Evolutionary conservation across 2,888 invertebrate genomes (phyloP).

Genomic region (Volucella zonaria): DNA sequence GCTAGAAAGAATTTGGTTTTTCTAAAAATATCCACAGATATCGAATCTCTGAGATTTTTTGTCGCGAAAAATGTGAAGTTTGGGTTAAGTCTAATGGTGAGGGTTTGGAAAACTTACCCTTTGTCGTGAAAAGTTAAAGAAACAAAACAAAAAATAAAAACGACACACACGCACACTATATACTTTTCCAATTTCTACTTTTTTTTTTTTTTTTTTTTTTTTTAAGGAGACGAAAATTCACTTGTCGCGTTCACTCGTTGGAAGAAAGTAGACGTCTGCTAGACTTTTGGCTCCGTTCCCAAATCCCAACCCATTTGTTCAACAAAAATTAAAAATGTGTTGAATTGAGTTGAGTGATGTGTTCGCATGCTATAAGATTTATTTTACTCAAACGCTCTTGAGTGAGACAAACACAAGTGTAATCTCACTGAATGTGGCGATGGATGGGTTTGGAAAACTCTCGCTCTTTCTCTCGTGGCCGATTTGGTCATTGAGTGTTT

Average conservation of each 20-base stretch:
- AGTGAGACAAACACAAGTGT: conserved; percentile 26
- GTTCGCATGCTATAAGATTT: not conserved
- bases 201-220: conserved; percentile 19
- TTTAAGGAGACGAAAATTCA: conserved; percentile 47
- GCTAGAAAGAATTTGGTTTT: conserved; percentile 24
- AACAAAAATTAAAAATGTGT: conserved; percentile 16
- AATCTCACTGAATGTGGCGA: too few species aligned
- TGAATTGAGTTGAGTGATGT: not conserved
- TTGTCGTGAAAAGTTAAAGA: conserved; percentile 15
- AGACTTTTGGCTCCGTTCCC: conserved; percentile 68
- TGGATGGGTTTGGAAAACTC: too few species aligned
- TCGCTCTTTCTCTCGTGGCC: not conserved
- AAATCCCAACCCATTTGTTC: conserved; percentile 58
- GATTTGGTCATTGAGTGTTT: not conserved
- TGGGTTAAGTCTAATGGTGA: not conserved
- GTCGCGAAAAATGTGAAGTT: conserved; percentile 8
- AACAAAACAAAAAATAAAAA: not conserved
- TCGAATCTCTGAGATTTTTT: conserved; percentile 37
- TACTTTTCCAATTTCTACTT: conserved; percentile 44
- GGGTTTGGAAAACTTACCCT: conserved; percentile 45
- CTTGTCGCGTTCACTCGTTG: conserved; percentile 55
- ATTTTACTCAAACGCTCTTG: conserved; percentile 38
- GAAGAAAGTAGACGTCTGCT: conserved; percentile 67
- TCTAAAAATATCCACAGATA: conserved; percentile 66
- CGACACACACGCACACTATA: conserved; percentile 26